These are phyloP conservation scores for Melanotaenia parkinsoni DNA, from an alignment of 2,797 vertebrate genomes.

Conservation along the genomic window DNA sequence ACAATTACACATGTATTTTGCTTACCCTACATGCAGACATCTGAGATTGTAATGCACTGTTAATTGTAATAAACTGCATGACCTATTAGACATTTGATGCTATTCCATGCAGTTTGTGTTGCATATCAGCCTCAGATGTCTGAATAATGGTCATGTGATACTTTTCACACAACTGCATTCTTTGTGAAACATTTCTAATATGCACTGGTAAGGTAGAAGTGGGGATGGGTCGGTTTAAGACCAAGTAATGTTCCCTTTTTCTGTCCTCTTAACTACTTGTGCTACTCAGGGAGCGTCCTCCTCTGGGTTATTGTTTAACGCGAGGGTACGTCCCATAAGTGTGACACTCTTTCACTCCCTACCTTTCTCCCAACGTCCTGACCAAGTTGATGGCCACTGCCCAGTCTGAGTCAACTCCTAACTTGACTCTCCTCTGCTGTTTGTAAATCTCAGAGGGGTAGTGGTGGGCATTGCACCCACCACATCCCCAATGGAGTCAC, in stretches of 20 bases:
- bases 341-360: conserved; percentile 58
- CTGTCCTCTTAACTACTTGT: conserved; percentile 72
- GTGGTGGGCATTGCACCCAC: conserved; percentile 22
- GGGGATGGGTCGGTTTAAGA: conserved; percentile 52
- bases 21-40: conserved; percentile 13
- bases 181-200: conserved; percentile 26
- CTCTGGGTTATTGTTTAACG: conserved; percentile 89
- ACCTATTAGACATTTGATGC: not conserved
- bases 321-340: conserved; percentile 87
- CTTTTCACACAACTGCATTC: conserved; percentile 29
- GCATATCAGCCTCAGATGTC: conserved; percentile 23
- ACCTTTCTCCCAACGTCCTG: conserved; percentile 44
- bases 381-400: conserved; percentile 55
- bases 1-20: not conserved
- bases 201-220: conserved; percentile 23
- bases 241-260: conserved; percentile 75
- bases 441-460: conserved; percentile 47
- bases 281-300: conserved; percentile 89
- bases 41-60: conserved; percentile 1
- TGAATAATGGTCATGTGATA: conserved; percentile 15
- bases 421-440: conserved; percentile 35
- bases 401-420: conserved; percentile 58
- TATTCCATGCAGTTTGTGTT: conserved; percentile 17
- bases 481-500: conserved; percentile 49
- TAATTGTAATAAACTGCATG: not conserved